A percentile compares a stretch with the other conserved stretches of the same genome.
phyloP scores from a whole-genome alignment of 2,113 vertebrate genomes.

The Oreochromis niloticus region DNA sequence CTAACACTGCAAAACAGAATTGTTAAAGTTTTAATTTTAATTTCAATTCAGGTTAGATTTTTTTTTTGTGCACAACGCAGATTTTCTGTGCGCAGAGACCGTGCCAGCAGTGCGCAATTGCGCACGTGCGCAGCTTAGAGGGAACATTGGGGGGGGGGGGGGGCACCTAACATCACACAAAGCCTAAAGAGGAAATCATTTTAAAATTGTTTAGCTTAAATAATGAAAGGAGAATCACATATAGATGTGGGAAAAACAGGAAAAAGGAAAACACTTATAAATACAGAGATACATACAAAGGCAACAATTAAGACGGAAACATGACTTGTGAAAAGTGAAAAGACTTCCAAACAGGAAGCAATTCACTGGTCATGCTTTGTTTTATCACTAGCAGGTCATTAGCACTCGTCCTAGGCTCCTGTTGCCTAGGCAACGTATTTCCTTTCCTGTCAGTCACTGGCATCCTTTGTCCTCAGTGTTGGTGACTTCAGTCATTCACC shows the following conservation, averaged over 20 bases:
- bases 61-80: no score
- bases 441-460: not conserved
- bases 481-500: not conserved
- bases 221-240: not conserved
- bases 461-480: not conserved
- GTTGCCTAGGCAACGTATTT: not conserved
- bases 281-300: not conserved
- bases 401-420: not conserved
- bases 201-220: not conserved
- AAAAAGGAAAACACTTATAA: not conserved
- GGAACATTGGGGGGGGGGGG: not conserved
- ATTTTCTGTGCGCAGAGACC: no score
- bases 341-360: not conserved
- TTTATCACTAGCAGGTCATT: not conserved
- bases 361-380: not conserved
- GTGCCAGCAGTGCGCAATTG: no score
- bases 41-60: no score
- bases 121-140: no score
- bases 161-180: not conserved
- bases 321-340: not conserved
- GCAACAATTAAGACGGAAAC: not conserved
- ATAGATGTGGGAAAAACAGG: not conserved
- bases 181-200: not conserved
- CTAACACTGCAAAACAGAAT: no score
- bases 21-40: no score